A percentile compares a stretch with the other conserved stretches of the same genome.
Evolutionary conservation across 1,140 invertebrate species (phyloP).

Genomic region (fruit fly (Drosophila melanogaster)): DNA sequence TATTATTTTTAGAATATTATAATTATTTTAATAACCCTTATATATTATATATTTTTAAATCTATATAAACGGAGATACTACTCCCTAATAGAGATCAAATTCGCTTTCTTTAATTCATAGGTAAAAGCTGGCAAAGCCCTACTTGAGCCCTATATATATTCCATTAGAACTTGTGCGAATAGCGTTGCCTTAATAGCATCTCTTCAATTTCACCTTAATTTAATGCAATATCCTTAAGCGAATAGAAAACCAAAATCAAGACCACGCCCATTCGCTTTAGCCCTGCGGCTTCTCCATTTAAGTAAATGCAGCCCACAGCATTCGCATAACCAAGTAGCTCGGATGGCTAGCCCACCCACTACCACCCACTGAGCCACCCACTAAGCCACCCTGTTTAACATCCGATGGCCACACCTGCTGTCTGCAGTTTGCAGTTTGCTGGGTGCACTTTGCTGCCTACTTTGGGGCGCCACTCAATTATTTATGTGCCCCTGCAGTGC

Average conservation of each 20-base stretch:
- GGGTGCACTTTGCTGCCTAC: conserved; percentile 69
- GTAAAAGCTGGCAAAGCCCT: too few species aligned
- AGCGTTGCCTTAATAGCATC: neutral
- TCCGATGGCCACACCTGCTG: conserved; percentile 64
- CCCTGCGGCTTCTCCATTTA: conserved; percentile 40
- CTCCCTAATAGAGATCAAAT: too few species aligned
- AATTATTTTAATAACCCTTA: too few species aligned
- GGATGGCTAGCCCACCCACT: neutral
- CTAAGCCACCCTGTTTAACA: conserved; percentile 30
- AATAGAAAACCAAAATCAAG: conserved; percentile 28
- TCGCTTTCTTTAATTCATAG: too few species aligned
- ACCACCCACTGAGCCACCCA: neutral
- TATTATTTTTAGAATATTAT: too few species aligned
- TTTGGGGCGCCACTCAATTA: conserved; percentile 78
- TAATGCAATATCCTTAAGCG: conserved; percentile 7
- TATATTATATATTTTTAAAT: too few species aligned
- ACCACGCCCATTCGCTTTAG: conserved; percentile 21
- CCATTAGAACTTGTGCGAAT: neutral
- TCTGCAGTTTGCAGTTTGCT: conserved; percentile 50
- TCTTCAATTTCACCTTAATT: neutral
- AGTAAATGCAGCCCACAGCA: conserved; percentile 49
- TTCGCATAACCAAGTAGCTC: conserved; percentile 60
- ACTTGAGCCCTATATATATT: neutral
- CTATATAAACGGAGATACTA: too few species aligned
- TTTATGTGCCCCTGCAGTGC: conserved; percentile 76